Base-by-base conservation (phyloP, 2,113 vertebrate genomes). In the Ranitomeya variabilis region DNA sequence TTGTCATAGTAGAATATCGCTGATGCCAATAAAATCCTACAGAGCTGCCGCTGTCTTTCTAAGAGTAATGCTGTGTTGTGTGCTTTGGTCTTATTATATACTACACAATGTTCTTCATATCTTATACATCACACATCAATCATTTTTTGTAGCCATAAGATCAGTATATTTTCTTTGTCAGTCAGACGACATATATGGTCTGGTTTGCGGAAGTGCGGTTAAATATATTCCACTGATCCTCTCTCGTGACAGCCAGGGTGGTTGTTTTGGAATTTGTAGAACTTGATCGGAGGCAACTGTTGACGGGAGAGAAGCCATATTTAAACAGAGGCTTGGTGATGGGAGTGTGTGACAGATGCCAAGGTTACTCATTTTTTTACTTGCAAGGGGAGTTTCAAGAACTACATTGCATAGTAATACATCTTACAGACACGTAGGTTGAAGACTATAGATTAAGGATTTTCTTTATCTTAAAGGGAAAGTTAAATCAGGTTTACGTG, bases 221-320 rank as follows among this genome's bases (percentile, higher is more conserved):
- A 84, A 88, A 88, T 88, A 76, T 77, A 89, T 55, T 66, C 71
- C 45, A 19, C 51, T 84, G 51, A 84, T 84, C 13, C 59, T 55
- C n/a, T 59, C 71, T 78, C 10, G 52, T 89, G 81, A 84, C 73
- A 77, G 73, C 51, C 23, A 60, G 73, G 73, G 31, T 84, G 45
- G 81, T 77, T 85, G 73, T 85, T 84, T 85, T 89, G 87, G 87
- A 89, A 89, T 89, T 78, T 79, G n/a, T n/a, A 89, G 81, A 89
- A 89, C 74, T 67, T 78, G 74, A 84, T 84, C 81, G n/a, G 51
- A 54, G 82, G 59, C 81, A 89, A 79, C 81, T 89, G 81, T 83
- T 85, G 73, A 67, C 21, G 19, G 69, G 80, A 77, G 60, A 64
- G 73, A 80, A n/a, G n/a, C 37, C 74, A 51, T 59, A 59, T 86